Percentiles rank a stretch among this genome's conserved stretches.
These are phyloP conservation scores for Ochotona princeps DNA, from an alignment of 2,113 vertebrate genomes.

Conservation along the genomic window DNA sequence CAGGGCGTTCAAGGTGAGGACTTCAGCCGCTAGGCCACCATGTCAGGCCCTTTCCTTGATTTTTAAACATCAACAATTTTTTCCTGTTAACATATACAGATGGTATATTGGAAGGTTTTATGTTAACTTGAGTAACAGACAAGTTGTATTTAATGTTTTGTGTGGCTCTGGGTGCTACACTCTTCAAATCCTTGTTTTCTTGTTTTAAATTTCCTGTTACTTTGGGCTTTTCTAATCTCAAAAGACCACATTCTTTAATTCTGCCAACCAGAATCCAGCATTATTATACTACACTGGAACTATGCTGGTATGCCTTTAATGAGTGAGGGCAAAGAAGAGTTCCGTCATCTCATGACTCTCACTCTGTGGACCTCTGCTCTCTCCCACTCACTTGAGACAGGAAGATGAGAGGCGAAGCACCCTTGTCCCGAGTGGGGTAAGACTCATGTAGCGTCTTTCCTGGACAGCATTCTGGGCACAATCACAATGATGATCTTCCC, in stretches of 20 bases:
- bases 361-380: not conserved
- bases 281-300: not conserved
- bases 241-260: not conserved
- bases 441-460: not conserved
- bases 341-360: not conserved
- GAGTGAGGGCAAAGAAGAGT: not conserved
- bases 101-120: conserved; percentile 20
- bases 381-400: not conserved
- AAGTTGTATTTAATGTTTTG: not conserved
- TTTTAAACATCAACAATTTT: not conserved
- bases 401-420: not conserved
- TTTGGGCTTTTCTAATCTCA: not conserved
- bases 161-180: not conserved
- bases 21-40: too few relatives aligned
- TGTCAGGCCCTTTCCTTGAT: not conserved
- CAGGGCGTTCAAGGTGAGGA: too few relatives aligned
- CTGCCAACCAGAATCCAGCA: not conserved
- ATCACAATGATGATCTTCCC: conserved; percentile 14
- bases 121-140: not conserved
- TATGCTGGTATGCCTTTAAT: not conserved
- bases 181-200: not conserved
- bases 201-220: too few relatives aligned
- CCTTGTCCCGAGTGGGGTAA: not conserved
- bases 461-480: not conserved
- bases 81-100: not conserved